Conservation (phyloP, 2,113 vertebrate genomes). For the Mixornis gularis region DNA sequence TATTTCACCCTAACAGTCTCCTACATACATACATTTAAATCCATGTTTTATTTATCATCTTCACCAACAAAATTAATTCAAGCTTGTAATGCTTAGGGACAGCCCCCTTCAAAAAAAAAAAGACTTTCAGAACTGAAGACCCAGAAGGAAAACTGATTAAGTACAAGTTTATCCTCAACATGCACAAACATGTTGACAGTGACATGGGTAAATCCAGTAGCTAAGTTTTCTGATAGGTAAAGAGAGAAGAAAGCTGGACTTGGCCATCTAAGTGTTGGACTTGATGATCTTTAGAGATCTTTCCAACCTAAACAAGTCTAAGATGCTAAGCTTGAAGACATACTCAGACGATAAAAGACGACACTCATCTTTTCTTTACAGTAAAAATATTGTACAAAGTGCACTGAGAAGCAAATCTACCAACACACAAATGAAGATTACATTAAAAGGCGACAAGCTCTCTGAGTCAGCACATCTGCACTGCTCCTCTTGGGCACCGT, state of each 20-base stretch:
- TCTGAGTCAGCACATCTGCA: background rate
- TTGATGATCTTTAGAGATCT: background rate
- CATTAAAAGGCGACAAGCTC: background rate
- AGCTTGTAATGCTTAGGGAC: background rate
- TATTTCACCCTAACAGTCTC: background rate
- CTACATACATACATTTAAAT: background rate
- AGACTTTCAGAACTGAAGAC: background rate
- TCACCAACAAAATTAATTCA: background rate
- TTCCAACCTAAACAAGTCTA: background rate
- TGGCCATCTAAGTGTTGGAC: background rate
- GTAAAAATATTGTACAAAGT: background rate
- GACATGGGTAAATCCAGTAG: background rate
- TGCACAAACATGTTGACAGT: background rate
- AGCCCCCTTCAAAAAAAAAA: background rate
- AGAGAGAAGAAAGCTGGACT: background rate
- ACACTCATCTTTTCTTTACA: background rate
- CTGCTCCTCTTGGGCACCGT: background rate
- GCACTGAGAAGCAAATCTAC: background rate
- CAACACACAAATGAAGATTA: background rate
- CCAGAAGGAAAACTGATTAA: background rate
- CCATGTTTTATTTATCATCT: background rate
- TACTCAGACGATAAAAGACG: background rate
- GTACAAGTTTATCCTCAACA: background rate
- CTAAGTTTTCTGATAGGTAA: background rate
- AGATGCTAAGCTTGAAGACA: background rate